These are phyloP conservation scores for Saturnia pavonia DNA, from an alignment of 2,888 invertebrate species.

Conservation along the genomic window DNA sequence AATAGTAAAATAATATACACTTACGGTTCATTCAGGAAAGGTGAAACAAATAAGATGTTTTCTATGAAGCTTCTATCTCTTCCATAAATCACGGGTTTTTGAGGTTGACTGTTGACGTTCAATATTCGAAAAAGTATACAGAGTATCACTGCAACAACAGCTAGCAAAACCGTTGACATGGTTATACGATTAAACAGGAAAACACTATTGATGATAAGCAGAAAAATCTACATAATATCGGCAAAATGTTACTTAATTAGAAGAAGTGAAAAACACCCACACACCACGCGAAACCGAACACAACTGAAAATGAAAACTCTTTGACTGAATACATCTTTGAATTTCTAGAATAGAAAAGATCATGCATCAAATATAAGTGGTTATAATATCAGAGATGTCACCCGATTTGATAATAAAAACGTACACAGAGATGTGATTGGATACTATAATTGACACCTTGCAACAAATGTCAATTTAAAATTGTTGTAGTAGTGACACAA, in stretches of 20 bases:
- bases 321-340: background rate
- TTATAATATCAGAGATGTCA: background rate
- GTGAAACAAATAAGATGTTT: constrained; percentile 89
- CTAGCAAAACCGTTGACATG: constrained; percentile 92
- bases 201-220: constrained; percentile 31
- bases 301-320: constrained; percentile 27
- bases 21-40: constrained; percentile 91
- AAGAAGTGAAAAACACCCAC: constrained; percentile 41
- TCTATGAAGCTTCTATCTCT: constrained; percentile 89
- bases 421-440: background rate
- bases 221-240: constrained; percentile 63
- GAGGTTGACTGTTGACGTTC: constrained; percentile 91
- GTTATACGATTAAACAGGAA: constrained; percentile 37
- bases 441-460: background rate
- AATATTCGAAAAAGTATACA: constrained; percentile 92
- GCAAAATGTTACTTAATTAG: constrained; percentile 44
- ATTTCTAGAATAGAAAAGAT: constrained; percentile 9
- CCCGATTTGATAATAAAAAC: background rate
- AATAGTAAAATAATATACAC: constrained; percentile 63
- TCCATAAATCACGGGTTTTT: constrained; percentile 89
- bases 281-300: constrained; percentile 39
- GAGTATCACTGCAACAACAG: constrained; percentile 90
- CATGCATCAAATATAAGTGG: background rate
- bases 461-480: background rate
- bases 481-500: too few relatives aligned